A percentile compares a stretch with the other conserved stretches of the same genome.
Evolutionary conservation across 2,888 invertebrate genomes (phyloP).

Genomic region (Microctonus brassicae): DNA sequence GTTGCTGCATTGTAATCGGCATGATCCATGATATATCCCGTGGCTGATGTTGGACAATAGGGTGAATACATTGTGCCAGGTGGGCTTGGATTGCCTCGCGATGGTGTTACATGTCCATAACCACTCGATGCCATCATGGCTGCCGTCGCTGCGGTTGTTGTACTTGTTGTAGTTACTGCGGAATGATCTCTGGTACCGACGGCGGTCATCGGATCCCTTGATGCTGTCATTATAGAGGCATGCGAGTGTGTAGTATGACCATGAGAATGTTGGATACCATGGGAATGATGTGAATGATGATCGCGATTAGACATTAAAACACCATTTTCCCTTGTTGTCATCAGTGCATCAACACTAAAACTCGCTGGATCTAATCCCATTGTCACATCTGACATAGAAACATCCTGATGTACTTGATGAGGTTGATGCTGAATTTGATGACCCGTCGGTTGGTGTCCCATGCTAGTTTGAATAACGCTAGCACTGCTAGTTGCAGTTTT

Average conservation of each 20-base stretch:
- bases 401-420: constrained; percentile 58
- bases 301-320: constrained; percentile 45
- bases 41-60: constrained; percentile 54
- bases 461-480: constrained; percentile 61
- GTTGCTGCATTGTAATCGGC: constrained; percentile 61
- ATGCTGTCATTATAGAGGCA: constrained; percentile 54
- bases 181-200: constrained; percentile 41
- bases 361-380: constrained; percentile 69
- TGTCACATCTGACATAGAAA: constrained; percentile 62
- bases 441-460: constrained; percentile 54
- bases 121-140: constrained; percentile 66
- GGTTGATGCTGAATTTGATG: constrained; percentile 54
- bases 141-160: constrained; percentile 60
- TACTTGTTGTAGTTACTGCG: constrained; percentile 47
- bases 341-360: constrained; percentile 76
- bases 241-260: constrained; percentile 52
- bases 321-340: constrained; percentile 70
- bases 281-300: constrained; percentile 49
- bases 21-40: constrained; percentile 66
- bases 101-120: constrained; percentile 61
- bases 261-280: constrained; percentile 57
- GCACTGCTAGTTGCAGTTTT: constrained; percentile 59
- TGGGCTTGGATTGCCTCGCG: constrained; percentile 62
- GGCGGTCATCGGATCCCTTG: constrained; percentile 45
- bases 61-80: constrained; percentile 64